These are phyloP conservation scores for Ligdia adustata DNA, from an alignment of 2,888 invertebrate genomes.

Conservation along the genomic window DNA sequence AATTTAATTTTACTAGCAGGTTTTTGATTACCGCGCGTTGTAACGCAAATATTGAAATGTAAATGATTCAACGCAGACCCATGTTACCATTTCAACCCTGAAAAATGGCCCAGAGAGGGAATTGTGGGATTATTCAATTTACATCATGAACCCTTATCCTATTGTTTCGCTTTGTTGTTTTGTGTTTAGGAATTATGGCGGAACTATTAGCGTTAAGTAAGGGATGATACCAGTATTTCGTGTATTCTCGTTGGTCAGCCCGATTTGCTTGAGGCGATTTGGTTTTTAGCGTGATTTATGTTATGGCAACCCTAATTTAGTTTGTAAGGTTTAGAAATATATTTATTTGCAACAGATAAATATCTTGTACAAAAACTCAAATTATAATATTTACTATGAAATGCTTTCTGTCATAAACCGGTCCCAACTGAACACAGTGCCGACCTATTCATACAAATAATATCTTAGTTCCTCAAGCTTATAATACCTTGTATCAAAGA, in stretches of 20 bases:
- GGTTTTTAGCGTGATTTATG: no score
- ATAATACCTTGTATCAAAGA: no score
- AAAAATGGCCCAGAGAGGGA: constrained; percentile 5
- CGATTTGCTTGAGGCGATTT: no score
- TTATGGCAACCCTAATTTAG: no score
- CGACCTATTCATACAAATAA: no score
- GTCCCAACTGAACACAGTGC: no score
- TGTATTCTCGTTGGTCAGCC: not conserved
- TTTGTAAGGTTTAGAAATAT: no score
- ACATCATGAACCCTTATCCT: constrained; percentile 9
- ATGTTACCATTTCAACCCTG: constrained; percentile 6
- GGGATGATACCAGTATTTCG: not conserved
- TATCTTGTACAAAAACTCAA: no score
- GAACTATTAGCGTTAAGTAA: constrained; percentile 7
- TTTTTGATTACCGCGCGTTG: constrained; percentile 17
- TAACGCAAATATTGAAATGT: constrained; percentile 25
- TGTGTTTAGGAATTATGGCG: constrained; percentile 3
- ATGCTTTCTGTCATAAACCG: no score
- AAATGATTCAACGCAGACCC: constrained; percentile 9
- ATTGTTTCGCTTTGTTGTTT: constrained; percentile 7
- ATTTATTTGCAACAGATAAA: no score
- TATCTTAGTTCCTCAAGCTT: no score
- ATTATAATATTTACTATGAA: no score
- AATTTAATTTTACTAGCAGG: constrained; percentile 15
- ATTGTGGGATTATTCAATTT: constrained; percentile 18